phyloP scores from a whole-genome alignment of 2,888 invertebrate species.

The Agonum fuliginosum region DNA sequence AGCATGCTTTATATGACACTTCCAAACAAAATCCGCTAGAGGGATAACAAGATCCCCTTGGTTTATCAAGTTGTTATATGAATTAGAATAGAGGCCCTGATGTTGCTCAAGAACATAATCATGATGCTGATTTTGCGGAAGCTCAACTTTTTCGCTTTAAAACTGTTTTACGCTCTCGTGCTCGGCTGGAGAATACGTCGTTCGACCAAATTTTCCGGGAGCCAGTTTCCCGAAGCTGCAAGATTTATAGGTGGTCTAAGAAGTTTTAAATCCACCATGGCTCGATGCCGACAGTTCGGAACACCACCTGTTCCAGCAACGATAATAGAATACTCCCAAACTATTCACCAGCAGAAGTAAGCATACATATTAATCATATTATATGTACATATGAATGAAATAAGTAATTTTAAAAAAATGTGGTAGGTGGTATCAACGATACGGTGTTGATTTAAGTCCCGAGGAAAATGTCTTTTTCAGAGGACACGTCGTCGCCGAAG shows the following conservation, averaged over 20 bases:
- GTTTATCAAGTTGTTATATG: too few relatives aligned
- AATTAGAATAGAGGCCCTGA: too few relatives aligned
- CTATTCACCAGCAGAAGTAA: neutral
- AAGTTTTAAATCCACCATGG: neutral
- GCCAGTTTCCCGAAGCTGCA: neutral
- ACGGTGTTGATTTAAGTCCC: neutral
- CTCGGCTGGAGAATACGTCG: too few relatives aligned
- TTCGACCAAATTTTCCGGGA: too few relatives aligned
- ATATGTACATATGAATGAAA: too few relatives aligned
- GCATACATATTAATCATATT: neutral
- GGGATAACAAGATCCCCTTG: too few relatives aligned
- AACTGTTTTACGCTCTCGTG: too few relatives aligned
- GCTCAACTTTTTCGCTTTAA: too few relatives aligned
- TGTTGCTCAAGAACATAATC: neutral
- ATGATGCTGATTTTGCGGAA: too few relatives aligned
- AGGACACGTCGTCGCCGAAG: neutral
- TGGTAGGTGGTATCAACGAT: neutral
- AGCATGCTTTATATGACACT: too few relatives aligned
- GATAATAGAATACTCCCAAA: neutral
- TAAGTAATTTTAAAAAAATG: neutral
- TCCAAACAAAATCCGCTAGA: too few relatives aligned
- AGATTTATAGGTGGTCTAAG: neutral
- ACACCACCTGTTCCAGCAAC: neutral
- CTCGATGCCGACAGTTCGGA: neutral
- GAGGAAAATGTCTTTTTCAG: neutral